Base-by-base conservation (phyloP, 2,113 vertebrate species). In the Rhinoderma darwinii region DNA sequence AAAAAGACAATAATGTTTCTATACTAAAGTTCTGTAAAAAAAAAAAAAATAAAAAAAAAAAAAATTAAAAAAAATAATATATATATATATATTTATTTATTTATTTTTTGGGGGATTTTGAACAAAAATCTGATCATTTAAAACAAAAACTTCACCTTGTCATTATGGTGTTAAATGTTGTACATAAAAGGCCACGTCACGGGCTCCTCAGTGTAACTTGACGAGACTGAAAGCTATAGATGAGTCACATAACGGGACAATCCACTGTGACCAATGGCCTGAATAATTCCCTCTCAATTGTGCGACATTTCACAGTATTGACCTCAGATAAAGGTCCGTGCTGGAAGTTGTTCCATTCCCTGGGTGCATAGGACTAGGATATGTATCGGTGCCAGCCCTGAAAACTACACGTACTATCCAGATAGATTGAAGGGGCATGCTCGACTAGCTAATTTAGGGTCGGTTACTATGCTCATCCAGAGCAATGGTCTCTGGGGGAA, bases 211-310 rank as follows among this genome's bases (percentile, higher is more conserved):
- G 59, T 25, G 39, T 43, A 82, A 44, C 59, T 20, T 22, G 37
- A 73, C 25, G 25, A 5, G n/a, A 59, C 70, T 18, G 37, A 32
- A 17, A 47, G 43, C 30, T 43, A n/a, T 25, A 41, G 14, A 51
- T 35, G 70, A 51, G 61, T 84, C 74, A 30, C 37, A 75, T 54
- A 75, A 75, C 54, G 50, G 59, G 68, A 84, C 70, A 84, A 27
- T 18, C 2, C 37, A 54, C 20, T 43, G 72, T 59, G 51, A 59
- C 50, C 74, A 75, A 84, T 44, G 51, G 8, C 14, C 35, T 43
- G 44, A 32, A 56, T 84, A 41, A 25, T 75, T 59, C 70, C 17
- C 20, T 70, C 61, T 37, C 44, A 5, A 47, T 2, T 51, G 41
- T 47, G 20, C 7, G 37, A 68, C 37, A 73, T 32, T 50, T 43